phyloP scores from a whole-genome alignment of 2,113 vertebrate genomes.

The Cynocephalus volans region DNA sequence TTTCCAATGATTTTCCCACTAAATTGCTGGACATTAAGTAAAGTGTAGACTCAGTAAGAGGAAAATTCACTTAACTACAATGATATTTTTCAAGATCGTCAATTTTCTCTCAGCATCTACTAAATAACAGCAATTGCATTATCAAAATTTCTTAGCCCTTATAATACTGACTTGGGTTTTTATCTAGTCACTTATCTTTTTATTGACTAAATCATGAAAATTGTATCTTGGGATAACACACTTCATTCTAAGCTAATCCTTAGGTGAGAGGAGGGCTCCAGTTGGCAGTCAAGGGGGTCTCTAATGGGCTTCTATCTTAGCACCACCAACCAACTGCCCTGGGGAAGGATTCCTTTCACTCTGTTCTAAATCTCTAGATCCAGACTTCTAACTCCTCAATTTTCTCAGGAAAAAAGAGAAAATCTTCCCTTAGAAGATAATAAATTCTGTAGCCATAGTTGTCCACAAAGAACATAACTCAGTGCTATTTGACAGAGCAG shows the following conservation, averaged over 20 bases:
- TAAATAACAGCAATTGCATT: conserved; percentile 38
- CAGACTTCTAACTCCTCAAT: neutral
- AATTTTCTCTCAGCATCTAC: conserved; percentile 38
- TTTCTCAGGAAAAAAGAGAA: neutral
- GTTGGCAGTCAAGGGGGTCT: neutral
- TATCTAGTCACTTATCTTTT: conserved; percentile 34
- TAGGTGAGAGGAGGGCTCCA: neutral
- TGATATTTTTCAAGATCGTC: conserved; percentile 51
- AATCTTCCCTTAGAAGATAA: neutral
- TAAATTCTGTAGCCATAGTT: neutral
- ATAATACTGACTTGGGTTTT: conserved; percentile 52
- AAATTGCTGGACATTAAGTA: conserved; percentile 39
- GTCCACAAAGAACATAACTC: neutral
- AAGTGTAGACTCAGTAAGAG: neutral
- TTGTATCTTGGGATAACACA: neutral
- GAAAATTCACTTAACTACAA: conserved; percentile 49
- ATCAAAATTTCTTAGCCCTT: conserved; percentile 64
- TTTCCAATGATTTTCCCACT: neutral
- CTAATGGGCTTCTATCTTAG: neutral
- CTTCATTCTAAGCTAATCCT: neutral
- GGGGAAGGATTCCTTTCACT: neutral
- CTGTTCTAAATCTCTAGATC: neutral
- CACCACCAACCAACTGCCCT: neutral
- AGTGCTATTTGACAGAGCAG: neutral
- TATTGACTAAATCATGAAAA: conserved; percentile 64